Evolutionary conservation across 2,888 invertebrate species (phyloP).

Genomic region (Megastigmus dorsalis): DNA sequence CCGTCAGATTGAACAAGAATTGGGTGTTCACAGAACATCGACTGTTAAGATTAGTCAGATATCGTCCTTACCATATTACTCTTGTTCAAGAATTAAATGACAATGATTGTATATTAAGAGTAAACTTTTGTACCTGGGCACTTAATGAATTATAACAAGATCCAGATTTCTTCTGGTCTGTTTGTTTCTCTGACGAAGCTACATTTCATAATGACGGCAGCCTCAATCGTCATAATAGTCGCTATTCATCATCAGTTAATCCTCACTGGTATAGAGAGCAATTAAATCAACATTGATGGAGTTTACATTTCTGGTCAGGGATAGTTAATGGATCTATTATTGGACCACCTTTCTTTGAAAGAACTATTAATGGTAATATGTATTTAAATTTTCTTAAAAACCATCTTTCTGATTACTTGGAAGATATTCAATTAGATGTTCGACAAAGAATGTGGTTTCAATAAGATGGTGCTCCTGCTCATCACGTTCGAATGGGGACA

Average conservation of each 20-base stretch:
- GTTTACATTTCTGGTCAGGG: constrained; percentile 9
- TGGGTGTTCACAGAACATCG: constrained; percentile 33
- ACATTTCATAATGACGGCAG: background rate
- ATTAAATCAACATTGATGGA: constrained; percentile 19
- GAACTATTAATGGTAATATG: constrained; percentile 6
- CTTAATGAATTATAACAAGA: background rate
- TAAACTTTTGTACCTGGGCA: background rate
- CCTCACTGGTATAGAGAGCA: background rate
- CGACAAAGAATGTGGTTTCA: constrained; percentile 37
- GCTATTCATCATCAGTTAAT: constrained; percentile 8
- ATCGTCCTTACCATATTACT: constrained; percentile 43
- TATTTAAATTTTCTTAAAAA: constrained; percentile 30
- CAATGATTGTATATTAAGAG: background rate
- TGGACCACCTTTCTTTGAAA: constrained; percentile 22
- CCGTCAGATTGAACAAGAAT: constrained; percentile 30
- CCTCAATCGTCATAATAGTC: background rate
- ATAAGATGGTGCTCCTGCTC: constrained; percentile 44
- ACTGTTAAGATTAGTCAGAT: constrained; percentile 21
- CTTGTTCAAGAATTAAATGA: constrained; percentile 30
- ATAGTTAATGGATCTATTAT: constrained; percentile 12
- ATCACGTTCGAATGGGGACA: background rate
- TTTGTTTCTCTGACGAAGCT: background rate
- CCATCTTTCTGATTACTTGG: constrained; percentile 13
- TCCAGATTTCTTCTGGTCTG: background rate
- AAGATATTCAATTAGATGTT: constrained; percentile 1